Base-by-base conservation (phyloP, 2,888 invertebrate species). In the Dichetophora obliterata region DNA sequence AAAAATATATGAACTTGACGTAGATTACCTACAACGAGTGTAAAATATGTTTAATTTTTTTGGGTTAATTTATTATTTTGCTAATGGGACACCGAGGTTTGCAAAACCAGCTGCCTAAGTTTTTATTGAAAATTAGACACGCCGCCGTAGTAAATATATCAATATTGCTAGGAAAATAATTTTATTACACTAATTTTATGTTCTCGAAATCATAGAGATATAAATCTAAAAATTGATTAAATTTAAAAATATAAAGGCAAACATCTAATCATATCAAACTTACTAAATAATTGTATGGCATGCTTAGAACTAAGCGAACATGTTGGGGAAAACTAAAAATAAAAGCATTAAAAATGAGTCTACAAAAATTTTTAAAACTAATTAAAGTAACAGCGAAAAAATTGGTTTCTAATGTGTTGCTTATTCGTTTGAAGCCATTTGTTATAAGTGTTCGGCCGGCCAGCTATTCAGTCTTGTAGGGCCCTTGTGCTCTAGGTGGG, bases 321-420 rank as follows among this genome's bases (percentile, higher is more conserved):
- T 63, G 16, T 63, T 63, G 31, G n/a, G n/a, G 14, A 63, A 63
- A 63, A n/a, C 63, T 63, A 14, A 59, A 22, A 59, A 59, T 59
- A 59, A 59, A 59, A 27, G 19, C 63, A 31, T 4, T 9, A 31
- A 63, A 63, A 63, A 43, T 59, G 14, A 14, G 27, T 2, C 11
- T 59, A 59, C 24, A 27, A 54, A 54, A n/a, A 54, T 54, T 54
- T 22, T 2, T 19, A 27, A 31, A 31, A 14, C 16, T 34, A 27
- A 31, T 61, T 31, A 31, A 19, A 22, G 9, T 54, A 63, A 63
- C 16, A 31, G 63, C 27, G 34, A 14, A 31, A 16, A 61, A 63
- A 63, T 14, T 63, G 34, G 6, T 14, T 34, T 34, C 27, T n/a
- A 27, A 59, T 63, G 6, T 63, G 14, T n/a, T 11, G n/a, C 5